phyloP scores from a whole-genome alignment of 2,113 vertebrate species.

The Acanthochromis polyacanthus region DNA sequence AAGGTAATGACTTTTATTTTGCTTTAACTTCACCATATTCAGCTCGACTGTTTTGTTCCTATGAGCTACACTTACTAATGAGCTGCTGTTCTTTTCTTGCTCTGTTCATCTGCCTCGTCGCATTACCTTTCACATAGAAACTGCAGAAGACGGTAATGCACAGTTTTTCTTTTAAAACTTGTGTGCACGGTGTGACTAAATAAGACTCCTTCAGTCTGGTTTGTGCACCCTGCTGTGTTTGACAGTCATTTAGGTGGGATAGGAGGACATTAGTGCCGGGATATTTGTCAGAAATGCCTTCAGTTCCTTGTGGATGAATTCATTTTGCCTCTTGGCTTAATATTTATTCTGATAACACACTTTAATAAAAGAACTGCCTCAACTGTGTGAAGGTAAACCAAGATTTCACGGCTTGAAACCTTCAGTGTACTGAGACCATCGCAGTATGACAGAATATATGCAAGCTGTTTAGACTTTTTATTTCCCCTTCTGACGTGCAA shows the following conservation, averaged over 20 bases:
- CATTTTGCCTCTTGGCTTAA: background rate
- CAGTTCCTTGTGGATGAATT: conserved; percentile 12
- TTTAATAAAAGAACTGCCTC: conserved; percentile 15
- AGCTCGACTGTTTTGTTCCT: no score
- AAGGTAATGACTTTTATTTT: conserved; percentile 38
- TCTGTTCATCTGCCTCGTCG: background rate
- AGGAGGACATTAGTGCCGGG: background rate
- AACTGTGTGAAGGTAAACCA: conserved; percentile 10
- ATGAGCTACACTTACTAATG: background rate
- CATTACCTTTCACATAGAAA: conserved; percentile 16
- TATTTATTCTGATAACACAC: conserved; percentile 21
- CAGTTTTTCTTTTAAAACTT: background rate
- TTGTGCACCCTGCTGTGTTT: background rate
- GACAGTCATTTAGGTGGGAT: background rate
- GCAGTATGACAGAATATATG: conserved; percentile 2
- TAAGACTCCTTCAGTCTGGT: background rate
- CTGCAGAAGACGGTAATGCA: conserved; percentile 48
- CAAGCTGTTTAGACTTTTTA: conserved; percentile 37
- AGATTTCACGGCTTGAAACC: conserved; percentile 19
- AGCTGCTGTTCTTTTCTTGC: background rate
- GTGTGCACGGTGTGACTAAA: conserved; percentile 14
- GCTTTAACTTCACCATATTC: no score
- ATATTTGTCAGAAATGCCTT: conserved; percentile 3
- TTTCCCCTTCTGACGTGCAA: conserved; percentile 24
- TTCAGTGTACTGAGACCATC: background rate